phyloP scores from a whole-genome alignment of 1,140 invertebrate genomes.

The Hylyphantes graminicola region DNA sequence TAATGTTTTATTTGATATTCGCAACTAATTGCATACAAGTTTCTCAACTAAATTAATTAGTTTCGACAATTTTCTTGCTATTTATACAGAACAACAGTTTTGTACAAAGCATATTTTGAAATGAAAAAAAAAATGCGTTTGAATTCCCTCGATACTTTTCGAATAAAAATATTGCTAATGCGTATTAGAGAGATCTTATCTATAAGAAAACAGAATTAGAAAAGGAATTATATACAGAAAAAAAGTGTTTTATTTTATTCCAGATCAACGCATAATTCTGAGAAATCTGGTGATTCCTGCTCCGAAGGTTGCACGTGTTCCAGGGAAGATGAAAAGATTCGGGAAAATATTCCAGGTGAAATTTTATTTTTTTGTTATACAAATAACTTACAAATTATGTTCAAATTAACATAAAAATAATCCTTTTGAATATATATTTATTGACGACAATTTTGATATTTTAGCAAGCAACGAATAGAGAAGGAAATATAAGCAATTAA shows the following conservation, averaged over 20 bases:
- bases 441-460: too few species aligned
- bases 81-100: not conserved
- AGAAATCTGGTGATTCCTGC: slow-evolving; percentile 52
- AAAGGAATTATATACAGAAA: too few species aligned
- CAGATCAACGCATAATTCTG: slow-evolving; percentile 52
- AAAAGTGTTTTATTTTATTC: not conserved
- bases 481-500: too few species aligned
- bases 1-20: slow-evolving; percentile 9
- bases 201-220: too few species aligned
- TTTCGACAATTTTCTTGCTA: not conserved
- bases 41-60: slow-evolving; percentile 10
- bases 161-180: too few species aligned
- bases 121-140: too few species aligned
- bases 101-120: not conserved
- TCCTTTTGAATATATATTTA: too few species aligned
- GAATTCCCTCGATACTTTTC: too few species aligned
- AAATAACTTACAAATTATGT: not conserved
- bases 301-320: slow-evolving; percentile 49
- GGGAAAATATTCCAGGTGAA: slow-evolving; percentile 53
- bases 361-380: not conserved
- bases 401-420: too few species aligned
- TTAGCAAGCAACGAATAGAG: too few species aligned
- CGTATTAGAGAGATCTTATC: too few species aligned
- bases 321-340: slow-evolving; percentile 50
- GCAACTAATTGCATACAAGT: not conserved